These are phyloP conservation scores for Phalacrocorax aristotelis DNA, from an alignment of 2,113 vertebrate species.

Conservation along the genomic window DNA sequence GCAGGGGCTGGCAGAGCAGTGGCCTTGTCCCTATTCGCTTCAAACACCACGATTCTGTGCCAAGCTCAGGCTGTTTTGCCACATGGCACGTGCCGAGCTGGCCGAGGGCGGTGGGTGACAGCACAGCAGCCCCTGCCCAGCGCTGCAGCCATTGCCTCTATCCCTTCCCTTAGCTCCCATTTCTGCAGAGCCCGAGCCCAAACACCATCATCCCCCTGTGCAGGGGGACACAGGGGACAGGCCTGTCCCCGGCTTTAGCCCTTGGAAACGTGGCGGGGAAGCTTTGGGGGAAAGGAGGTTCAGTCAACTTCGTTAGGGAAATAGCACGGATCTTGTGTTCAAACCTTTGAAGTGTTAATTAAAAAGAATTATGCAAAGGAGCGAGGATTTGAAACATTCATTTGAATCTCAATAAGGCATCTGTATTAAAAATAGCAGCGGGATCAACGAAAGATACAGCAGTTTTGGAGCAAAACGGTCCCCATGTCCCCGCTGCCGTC, in stretches of 20 bases:
- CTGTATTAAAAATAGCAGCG: constrained; percentile 69
- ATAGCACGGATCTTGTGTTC: constrained; percentile 37
- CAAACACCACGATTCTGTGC: accelerated
- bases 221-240: background rate
- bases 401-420: constrained; percentile 74
- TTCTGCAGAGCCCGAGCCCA: background rate
- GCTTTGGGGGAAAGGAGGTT: constrained; percentile 32
- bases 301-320: constrained; percentile 57
- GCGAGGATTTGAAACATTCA: constrained; percentile 61
- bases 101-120: background rate
- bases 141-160: accelerated
- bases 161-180: background rate
- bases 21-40: background rate
- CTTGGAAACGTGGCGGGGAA: background rate
- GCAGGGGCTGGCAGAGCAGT: background rate
- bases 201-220: accelerated
- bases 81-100: accelerated
- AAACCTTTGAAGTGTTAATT: constrained; percentile 73
- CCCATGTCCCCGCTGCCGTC: background rate
- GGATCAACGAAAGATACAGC: constrained; percentile 18
- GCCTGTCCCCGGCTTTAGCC: background rate
- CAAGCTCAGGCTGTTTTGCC: background rate
- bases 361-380: constrained; percentile 77
- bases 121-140: background rate
- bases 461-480: background rate